Conservation (phyloP, 35 echinoderm and acorn worm species). For the Antedon bifida region DNA sequence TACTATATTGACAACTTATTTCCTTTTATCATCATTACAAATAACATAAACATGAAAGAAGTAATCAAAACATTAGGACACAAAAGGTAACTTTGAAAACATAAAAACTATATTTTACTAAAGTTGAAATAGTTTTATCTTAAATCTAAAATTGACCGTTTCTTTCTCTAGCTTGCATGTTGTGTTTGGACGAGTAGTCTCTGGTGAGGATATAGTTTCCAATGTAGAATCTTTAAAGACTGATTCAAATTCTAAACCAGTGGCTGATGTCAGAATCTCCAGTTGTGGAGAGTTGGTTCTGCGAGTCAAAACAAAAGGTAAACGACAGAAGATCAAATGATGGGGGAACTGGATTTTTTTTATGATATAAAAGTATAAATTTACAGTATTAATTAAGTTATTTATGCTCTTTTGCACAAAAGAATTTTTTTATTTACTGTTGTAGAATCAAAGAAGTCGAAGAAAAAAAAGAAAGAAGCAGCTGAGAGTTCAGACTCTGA, state of each 20-base stretch:
- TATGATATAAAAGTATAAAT: too few species aligned
- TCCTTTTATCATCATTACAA: too few species aligned
- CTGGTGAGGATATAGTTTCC: conserved; percentile 43
- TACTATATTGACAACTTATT: too few species aligned
- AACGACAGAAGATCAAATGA: too few species aligned
- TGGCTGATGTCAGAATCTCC: conserved; percentile 48
- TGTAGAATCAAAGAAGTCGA: conserved; percentile 49
- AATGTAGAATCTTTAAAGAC: conserved; percentile 54
- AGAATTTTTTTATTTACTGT: background rate
- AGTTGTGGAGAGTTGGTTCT: conserved; percentile 86
- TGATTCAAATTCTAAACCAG: conserved; percentile 50
- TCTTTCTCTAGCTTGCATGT: conserved; percentile 56
- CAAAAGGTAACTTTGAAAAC: too few species aligned
- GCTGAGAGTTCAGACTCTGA: conserved; percentile 19
- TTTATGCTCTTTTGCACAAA: background rate
- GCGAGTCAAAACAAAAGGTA: conserved; percentile 56
- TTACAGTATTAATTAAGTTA: too few species aligned
- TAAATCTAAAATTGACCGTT: too few species aligned
- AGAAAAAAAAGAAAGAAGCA: conserved; percentile 48
- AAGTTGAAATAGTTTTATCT: too few species aligned
- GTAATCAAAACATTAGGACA: too few species aligned
- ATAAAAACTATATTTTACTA: too few species aligned
- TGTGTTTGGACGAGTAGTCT: conserved; percentile 71
- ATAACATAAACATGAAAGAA: too few species aligned
- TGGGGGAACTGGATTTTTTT: too few species aligned